Evolutionary conservation across 2,113 vertebrate species (phyloP).

Genomic region (Sterna hirundo): DNA sequence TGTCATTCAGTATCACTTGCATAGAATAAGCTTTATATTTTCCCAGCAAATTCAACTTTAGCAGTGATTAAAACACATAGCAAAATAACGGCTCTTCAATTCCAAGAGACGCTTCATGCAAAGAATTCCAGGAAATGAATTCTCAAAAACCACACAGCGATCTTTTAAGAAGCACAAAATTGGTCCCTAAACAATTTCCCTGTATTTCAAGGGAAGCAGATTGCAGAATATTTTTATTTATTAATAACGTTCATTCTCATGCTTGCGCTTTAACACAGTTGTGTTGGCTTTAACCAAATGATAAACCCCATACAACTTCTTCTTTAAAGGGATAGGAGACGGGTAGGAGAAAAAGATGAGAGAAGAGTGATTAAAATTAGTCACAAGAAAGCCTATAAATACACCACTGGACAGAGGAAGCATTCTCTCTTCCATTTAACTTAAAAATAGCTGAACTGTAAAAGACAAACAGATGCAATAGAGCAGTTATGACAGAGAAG

Average conservation of each 20-base stretch:
- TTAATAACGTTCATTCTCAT: background rate
- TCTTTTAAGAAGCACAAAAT: background rate
- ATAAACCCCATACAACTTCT: background rate
- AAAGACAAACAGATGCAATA: background rate
- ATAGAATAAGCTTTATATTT: background rate
- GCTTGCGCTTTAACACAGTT: background rate
- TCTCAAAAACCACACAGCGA: background rate
- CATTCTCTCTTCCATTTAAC: background rate
- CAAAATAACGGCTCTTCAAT: background rate
- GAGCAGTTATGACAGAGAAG: background rate
- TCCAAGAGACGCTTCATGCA: background rate
- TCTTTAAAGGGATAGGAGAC: background rate
- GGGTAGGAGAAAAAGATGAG: background rate
- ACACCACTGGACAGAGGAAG: background rate
- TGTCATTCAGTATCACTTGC: background rate
- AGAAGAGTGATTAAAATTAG: conserved; percentile 9
- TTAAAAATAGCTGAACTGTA: conserved; percentile 12
- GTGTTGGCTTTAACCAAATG: background rate
- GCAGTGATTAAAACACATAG: background rate
- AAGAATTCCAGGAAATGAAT: background rate
- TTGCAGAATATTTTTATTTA: background rate
- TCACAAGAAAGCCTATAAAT: conserved; percentile 34
- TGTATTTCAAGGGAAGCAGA: background rate
- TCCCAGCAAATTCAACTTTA: conserved; percentile 14
- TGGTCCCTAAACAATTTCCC: background rate